Conservation (phyloP, 2,888 invertebrate genomes). For the Cryptocheilus praepositus region DNA sequence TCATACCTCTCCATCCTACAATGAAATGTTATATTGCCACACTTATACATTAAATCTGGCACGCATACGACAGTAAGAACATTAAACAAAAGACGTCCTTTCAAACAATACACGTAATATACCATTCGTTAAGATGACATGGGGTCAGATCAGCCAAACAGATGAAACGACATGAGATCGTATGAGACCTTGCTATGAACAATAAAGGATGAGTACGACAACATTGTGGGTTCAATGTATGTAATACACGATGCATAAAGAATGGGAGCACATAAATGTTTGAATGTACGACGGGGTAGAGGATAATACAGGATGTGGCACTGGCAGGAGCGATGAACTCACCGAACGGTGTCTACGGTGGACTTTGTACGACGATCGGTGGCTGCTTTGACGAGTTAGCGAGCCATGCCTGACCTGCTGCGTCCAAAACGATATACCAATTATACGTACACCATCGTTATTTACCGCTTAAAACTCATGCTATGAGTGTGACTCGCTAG, state of each 20-base stretch:
- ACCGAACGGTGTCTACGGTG: slow-evolving; percentile 84
- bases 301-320: slow-evolving; percentile 27
- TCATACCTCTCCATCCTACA: too few relatives aligned
- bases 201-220: slow-evolving; percentile 19
- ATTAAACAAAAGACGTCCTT: slow-evolving; percentile 19
- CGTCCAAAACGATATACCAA: slow-evolving; percentile 72
- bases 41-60: background rate
- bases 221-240: too few relatives aligned
- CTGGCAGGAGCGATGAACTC: slow-evolving; percentile 74
- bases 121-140: slow-evolving; percentile 1
- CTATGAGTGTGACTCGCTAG: too few relatives aligned
- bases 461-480: slow-evolving; percentile 13
- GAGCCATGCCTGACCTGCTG: slow-evolving; percentile 84
- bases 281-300: slow-evolving; percentile 36
- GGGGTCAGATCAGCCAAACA: slow-evolving; percentile 18
- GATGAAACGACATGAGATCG: slow-evolving; percentile 25
- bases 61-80: slow-evolving; percentile 23
- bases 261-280: slow-evolving; percentile 39
- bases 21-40: too few relatives aligned
- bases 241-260: slow-evolving; percentile 11
- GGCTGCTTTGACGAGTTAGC: slow-evolving; percentile 79
- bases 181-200: slow-evolving; percentile 19
- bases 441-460: slow-evolving; percentile 60
- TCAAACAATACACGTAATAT: background rate
- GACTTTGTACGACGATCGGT: slow-evolving; percentile 81